Evolutionary conservation across 2,797 vertebrate species (phyloP), one percentile per base, ranked within the genome.

Genomic region (Pempheris klunzingeri): DNA sequence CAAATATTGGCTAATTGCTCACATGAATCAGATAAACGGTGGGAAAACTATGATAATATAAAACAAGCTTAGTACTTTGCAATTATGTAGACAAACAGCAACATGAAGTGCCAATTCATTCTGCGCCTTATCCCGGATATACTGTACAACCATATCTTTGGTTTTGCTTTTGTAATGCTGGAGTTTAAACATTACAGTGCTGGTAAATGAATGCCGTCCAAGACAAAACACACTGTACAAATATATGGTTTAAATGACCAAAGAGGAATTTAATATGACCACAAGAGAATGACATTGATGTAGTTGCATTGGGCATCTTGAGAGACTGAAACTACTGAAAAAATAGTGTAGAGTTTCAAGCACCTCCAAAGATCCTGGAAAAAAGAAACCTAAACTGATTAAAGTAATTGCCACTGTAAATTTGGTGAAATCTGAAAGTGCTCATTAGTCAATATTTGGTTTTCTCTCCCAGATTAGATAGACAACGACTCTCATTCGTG

Each of bases 371-470:
- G 81, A 74, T 77, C 58, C 24, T 47, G 47, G 52, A 54, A 50
- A 60, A 73, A 76, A 62, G 24, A 65, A 72, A 70, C n/a, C 32
- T 61, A 65, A 84, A 82, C 65, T 46, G 78, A 79, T 82, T 79
- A 64, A 87, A 90, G 77, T 75, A 71, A 88, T 84, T 84, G 71
- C 86, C 83, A 50, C 59, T 85, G 80, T 74, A 90, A 90, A 91
- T 91, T 80, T 66, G 55, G 58, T 85, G 58, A 89, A 77, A 82
- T 85, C 74, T 77, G 5, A 88, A 87, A 81, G 83, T 47, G 54
- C 74, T 89, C 80, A 81, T 90, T 91, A 84, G 87, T 93, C 85
- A 90, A 88, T 77, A 78, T 88, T 92, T 83, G 74, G 47, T 90
- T 91, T 87, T 84, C 77, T 65, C 55, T 66, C 63, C 84, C 63